Evolutionary conservation across 2,888 invertebrate genomes (phyloP).

Genomic region (Drosophila longiperda): DNA sequence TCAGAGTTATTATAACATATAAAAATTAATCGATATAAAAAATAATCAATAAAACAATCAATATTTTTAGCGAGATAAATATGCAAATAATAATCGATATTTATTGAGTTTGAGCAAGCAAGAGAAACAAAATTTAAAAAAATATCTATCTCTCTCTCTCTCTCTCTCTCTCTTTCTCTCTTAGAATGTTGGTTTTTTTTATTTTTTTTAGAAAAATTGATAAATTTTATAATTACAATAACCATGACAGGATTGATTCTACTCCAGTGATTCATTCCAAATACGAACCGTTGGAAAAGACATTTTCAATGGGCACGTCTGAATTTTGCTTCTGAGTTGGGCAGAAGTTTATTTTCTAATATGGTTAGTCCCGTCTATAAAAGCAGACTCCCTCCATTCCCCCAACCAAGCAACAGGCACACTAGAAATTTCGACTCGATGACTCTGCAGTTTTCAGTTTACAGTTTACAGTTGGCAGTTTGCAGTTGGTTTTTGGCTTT

Average conservation of each 20-base stretch:
- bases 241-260: not conserved
- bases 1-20: not conserved
- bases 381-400: not conserved
- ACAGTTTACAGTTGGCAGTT: constrained; percentile 6
- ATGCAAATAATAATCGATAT: not conserved
- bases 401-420: not conserved
- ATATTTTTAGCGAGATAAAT: too few relatives aligned
- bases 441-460: constrained; percentile 5
- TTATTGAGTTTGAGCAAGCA: not conserved
- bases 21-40: not conserved
- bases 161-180: not conserved
- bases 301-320: not conserved
- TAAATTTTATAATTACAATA: not conserved
- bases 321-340: not conserved
- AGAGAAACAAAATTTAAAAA: not conserved
- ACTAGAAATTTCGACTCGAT: not conserved
- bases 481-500: not conserved
- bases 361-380: not conserved
- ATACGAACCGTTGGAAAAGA: not conserved
- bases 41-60: not conserved
- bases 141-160: not conserved
- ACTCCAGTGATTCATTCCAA: not conserved
- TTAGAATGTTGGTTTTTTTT: not conserved
- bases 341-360: not conserved
- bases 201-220: not conserved